These are phyloP conservation scores for Pimephales promelas DNA, from an alignment of 2,113 vertebrate genomes.

Conservation along the genomic window DNA sequence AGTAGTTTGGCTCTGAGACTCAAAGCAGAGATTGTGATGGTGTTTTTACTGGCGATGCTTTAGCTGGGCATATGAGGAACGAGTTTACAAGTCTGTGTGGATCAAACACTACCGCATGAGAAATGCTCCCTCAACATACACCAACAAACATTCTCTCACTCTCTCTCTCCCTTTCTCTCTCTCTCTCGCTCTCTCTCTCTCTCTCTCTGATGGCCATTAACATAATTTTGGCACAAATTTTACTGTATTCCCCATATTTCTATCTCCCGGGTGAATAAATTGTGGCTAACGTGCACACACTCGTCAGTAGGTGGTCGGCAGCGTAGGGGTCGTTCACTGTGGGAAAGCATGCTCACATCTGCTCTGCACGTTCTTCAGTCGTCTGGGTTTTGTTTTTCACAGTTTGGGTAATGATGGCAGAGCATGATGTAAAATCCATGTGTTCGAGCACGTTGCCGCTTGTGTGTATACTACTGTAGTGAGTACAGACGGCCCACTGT, in stretches of 20 bases:
- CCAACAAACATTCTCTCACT: constrained; percentile 2
- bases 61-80: constrained; percentile 10
- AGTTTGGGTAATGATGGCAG: constrained; percentile 71
- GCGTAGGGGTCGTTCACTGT: constrained; percentile 44
- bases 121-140: constrained; percentile 15
- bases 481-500: constrained; percentile 35
- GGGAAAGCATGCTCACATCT: constrained; percentile 56
- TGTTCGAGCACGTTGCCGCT: constrained; percentile 56
- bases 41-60: constrained; percentile 27
- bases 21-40: constrained; percentile 15
- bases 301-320: constrained; percentile 50
- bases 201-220: constrained; percentile 1
- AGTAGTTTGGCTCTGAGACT: constrained; percentile 29
- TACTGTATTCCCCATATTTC: constrained; percentile 5
- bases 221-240: neutral
- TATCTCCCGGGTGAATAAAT: constrained; percentile 6
- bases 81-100: neutral
- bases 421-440: constrained; percentile 72
- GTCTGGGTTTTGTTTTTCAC: constrained; percentile 76
- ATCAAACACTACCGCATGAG: constrained; percentile 20
- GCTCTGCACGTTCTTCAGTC: constrained; percentile 57
- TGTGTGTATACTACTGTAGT: constrained; percentile 33
- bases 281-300: neutral
- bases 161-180: neutral
- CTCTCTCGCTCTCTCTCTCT: neutral